A percentile compares a stretch with the other conserved stretches of the same genome.
Conservation (phyloP, 2,113 vertebrate species). For the Phoxinus phoxinus region DNA sequence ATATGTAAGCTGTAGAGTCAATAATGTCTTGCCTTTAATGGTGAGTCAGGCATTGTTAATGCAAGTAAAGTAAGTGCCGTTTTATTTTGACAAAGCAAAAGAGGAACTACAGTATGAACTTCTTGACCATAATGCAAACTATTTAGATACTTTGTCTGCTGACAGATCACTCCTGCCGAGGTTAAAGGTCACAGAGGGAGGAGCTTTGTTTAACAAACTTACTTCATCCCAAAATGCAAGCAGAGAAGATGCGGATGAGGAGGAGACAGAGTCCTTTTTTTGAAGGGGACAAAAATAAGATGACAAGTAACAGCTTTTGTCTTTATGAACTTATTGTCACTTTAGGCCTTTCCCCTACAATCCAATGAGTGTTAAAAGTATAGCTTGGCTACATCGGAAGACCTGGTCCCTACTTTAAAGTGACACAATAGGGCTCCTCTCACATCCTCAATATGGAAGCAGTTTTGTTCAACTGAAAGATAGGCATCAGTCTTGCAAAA, state of each 20-base stretch:
- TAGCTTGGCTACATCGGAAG: background rate
- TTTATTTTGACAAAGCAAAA: constrained; percentile 1
- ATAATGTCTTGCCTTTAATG: background rate
- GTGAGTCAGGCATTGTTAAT: background rate
- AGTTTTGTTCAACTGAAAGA: background rate
- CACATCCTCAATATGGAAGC: background rate
- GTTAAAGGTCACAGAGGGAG: constrained; percentile 37
- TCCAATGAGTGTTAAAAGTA: background rate
- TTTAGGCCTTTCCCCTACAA: background rate
- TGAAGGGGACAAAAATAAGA: constrained; percentile 71
- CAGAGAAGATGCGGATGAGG: constrained; percentile 78
- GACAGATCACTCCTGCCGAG: constrained; percentile 41
- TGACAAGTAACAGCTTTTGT: constrained; percentile 52
- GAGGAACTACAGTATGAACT: background rate
- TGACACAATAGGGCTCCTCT: no score
- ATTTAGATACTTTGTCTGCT: constrained; percentile 51
- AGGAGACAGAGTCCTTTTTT: constrained; percentile 80
- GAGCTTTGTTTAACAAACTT: constrained; percentile 70
- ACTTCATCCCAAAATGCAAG: constrained; percentile 84
- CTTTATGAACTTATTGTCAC: background rate
- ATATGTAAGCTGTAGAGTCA: background rate
- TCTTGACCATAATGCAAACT: background rate
- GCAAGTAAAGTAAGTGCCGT: background rate
- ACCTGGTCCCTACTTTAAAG: background rate
- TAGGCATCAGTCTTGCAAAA: background rate